Evolutionary conservation across 2,113 vertebrate species (phyloP).

Genomic region (Apteryx mantelli): DNA sequence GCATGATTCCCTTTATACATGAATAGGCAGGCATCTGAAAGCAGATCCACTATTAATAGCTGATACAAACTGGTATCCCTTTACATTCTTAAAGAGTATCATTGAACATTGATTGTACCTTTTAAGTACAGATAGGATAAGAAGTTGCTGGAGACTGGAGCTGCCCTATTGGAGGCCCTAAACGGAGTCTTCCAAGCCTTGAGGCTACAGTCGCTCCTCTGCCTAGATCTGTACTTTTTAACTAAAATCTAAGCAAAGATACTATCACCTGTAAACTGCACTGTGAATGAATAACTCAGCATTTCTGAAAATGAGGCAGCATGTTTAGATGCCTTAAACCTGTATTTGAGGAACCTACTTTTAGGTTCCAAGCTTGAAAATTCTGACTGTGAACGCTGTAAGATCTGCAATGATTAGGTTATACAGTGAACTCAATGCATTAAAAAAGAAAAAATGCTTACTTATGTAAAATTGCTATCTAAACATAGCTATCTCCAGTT

Average conservation of each 20-base stretch:
- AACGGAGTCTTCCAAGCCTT: background rate
- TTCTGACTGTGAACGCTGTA: background rate
- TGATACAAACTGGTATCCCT: background rate
- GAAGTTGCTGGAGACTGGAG: background rate
- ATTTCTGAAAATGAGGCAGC: background rate
- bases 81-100: background rate
- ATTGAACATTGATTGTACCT: background rate
- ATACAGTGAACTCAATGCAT: background rate
- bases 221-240: background rate
- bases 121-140: background rate
- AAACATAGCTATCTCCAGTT: background rate
- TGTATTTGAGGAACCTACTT: background rate
- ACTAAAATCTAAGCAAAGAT: background rate
- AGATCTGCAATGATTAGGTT: background rate
- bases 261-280: background rate
- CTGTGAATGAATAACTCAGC: background rate
- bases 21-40: background rate
- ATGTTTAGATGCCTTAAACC: background rate
- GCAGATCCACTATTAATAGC: background rate
- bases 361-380: background rate
- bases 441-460: background rate
- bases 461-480: conserved; percentile 1
- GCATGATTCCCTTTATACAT: background rate
- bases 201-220: background rate
- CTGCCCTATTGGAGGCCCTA: background rate